Percentiles rank a stretch among this genome's conserved stretches.
These are phyloP conservation scores for Caenorhabditis virilis DNA, from an alignment of 2,888 invertebrate genomes.

Conservation along the genomic window DNA sequence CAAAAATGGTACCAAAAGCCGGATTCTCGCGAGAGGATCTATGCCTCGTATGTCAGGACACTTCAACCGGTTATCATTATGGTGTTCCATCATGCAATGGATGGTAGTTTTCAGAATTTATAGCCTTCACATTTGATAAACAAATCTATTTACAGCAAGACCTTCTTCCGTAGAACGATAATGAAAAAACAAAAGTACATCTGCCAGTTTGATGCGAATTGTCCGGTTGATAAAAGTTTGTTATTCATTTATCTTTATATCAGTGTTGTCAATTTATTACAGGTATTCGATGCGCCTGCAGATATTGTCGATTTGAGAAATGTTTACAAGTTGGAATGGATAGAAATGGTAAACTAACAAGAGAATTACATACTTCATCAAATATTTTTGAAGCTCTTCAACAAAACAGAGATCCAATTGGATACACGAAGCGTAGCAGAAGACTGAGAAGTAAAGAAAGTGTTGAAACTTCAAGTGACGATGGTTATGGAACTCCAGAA, in stretches of 20 bases:
- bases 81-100: constrained; percentile 66
- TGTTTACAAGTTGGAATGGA: constrained; percentile 58
- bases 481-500: constrained; percentile 11
- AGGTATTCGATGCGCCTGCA: constrained; percentile 66
- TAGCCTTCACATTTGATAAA: not conserved
- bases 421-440: constrained; percentile 64
- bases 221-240: constrained; percentile 58
- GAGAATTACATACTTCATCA: not conserved
- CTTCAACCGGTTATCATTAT: constrained; percentile 64
- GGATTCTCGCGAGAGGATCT: constrained; percentile 40
- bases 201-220: constrained; percentile 60
- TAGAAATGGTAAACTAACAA: constrained; percentile 38
- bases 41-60: constrained; percentile 61
- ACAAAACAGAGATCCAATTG: constrained; percentile 67
- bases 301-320: constrained; percentile 64
- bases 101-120: constrained; percentile 46
- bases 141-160: constrained; percentile 53
- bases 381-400: constrained; percentile 56
- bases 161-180: constrained; percentile 65
- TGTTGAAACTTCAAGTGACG: constrained; percentile 11
- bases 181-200: constrained; percentile 67
- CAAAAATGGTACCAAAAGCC: constrained; percentile 7
- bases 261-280: not conserved
- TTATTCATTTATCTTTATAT: not conserved
- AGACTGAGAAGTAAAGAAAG: constrained; percentile 43